Base-by-base conservation (phyloP, 2,113 vertebrate species). In the Sander lucioperca region DNA sequence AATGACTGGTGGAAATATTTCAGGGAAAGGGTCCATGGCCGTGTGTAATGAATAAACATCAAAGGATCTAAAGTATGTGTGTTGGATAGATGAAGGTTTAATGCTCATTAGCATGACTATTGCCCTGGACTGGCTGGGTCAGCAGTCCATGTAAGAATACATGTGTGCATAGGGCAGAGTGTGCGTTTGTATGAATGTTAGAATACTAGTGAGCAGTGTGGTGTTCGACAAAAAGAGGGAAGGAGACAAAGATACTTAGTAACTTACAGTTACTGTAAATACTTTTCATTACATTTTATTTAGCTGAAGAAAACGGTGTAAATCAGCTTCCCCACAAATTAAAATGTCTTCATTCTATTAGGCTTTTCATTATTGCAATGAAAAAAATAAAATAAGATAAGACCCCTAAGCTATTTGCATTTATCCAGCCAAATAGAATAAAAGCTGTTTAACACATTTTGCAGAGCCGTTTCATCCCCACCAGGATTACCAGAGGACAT, bases 1-100 rank as follows among this genome's bases (percentile, higher is more conserved):
- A 82, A 69, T 74, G 50, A 51, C 72, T 50, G 48, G n/a, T 78
- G 77, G 77, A 85, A 86, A 86, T 80, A 74, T 87, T 85, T 85
- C 56, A 81, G 47, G 48, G 68, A 48, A 77, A 58, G 19, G 63
- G 45, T 77, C 62, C 36, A 59, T 69, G 57, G 56, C 33, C 11
- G 2, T 65, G 66, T 82, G 48, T 81, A 77, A 77, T 72, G 56
- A 84, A 73, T 67, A 11, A 43, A 61, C 16, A 69, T 58, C 23
- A 18, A 25, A 56, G 43, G 15, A 72, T 77, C 12, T 78, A 25
- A 75, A 16, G 56, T 64, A 63, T 73, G 79, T 74, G 48, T 62
- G 61, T 65, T 66, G n/a, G 51, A 58, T 18, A 15, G 21, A 57
- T 77, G 61, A 48, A 50, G 51, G 45, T 3, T 77, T 3, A 11